Conservation (phyloP, 2,113 vertebrate species). For the Corythoichthys haematopterus region DNA sequence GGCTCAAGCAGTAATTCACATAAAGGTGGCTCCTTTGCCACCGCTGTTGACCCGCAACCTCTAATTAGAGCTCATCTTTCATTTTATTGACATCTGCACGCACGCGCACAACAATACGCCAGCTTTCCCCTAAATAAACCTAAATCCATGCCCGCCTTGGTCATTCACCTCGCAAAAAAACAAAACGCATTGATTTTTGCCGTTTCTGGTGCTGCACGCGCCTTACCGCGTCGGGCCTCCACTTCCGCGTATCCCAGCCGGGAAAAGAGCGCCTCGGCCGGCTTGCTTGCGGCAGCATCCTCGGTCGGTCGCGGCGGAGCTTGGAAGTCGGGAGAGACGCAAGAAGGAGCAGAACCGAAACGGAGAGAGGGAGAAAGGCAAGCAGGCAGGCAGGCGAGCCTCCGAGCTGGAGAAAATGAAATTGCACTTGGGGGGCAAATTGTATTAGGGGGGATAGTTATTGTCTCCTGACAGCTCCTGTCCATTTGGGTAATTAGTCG, state of each 20-base stretch:
- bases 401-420: conserved; percentile 84
- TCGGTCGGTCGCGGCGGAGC: conserved; percentile 12
- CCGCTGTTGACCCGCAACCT: conserved; percentile 64
- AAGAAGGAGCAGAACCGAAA: conserved; percentile 28
- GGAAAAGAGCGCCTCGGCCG: no score
- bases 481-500: conserved; percentile 94
- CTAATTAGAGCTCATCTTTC: conserved; percentile 74
- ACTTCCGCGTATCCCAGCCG: no score
- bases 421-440: conserved; percentile 97
- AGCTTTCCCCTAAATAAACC: not conserved
- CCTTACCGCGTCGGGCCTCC: no score
- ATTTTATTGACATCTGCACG: conserved; percentile 62
- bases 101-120: conserved; percentile 46
- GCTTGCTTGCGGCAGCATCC: conserved; percentile 3
- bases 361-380: conserved; percentile 42
- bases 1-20: conserved; percentile 62
- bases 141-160: not conserved
- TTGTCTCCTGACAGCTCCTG: conserved; percentile 81
- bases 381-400: conserved; percentile 54
- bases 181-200: no score
- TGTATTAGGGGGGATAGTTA: conserved; percentile 93
- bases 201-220: no score
- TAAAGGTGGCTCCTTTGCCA: conserved; percentile 62
- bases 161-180: not conserved
- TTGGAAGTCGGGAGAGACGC: conserved; percentile 7